A percentile compares a stretch with the other conserved stretches of the same genome.
phyloP scores from a whole-genome alignment of 2,888 invertebrate species.

The Alloscopus bannaensis region DNA sequence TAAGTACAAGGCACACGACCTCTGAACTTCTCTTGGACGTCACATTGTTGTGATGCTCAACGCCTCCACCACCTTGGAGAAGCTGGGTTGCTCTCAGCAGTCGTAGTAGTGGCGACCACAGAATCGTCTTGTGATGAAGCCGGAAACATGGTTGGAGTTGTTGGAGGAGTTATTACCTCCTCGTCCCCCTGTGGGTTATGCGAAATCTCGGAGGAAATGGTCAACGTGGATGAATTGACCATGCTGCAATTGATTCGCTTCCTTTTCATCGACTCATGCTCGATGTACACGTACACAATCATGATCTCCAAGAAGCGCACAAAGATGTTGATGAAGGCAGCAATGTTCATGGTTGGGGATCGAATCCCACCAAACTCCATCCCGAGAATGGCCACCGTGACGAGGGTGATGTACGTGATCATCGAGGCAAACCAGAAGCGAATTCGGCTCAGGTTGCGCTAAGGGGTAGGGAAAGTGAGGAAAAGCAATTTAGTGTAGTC shows the following conservation, averaged over 20 bases:
- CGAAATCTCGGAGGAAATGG: constrained; percentile 22
- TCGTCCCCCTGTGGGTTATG: not conserved
- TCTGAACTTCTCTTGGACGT: too few species aligned
- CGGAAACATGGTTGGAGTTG: constrained; percentile 17
- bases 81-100: not conserved
- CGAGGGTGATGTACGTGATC: constrained; percentile 45
- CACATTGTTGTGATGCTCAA: not conserved
- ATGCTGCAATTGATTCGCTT: not conserved
- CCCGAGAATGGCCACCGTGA: constrained; percentile 34
- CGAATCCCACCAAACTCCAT: constrained; percentile 48
- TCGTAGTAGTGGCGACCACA: not conserved
- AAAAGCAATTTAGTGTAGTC: constrained; percentile 2
- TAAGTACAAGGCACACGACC: too few species aligned
- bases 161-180: constrained; percentile 12
- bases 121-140: not conserved
- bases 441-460: constrained; percentile 25
- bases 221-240: constrained; percentile 18
- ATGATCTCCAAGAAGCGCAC: constrained; percentile 47
- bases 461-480: not conserved
- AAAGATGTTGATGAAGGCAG: constrained; percentile 45
- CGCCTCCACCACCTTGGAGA: not conserved
- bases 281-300: constrained; percentile 40
- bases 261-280: constrained; percentile 38
- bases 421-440: constrained; percentile 47
- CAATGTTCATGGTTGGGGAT: constrained; percentile 27